Base-by-base conservation (phyloP, 2,797 vertebrate species). In the Sebastes oblongus region DNA sequence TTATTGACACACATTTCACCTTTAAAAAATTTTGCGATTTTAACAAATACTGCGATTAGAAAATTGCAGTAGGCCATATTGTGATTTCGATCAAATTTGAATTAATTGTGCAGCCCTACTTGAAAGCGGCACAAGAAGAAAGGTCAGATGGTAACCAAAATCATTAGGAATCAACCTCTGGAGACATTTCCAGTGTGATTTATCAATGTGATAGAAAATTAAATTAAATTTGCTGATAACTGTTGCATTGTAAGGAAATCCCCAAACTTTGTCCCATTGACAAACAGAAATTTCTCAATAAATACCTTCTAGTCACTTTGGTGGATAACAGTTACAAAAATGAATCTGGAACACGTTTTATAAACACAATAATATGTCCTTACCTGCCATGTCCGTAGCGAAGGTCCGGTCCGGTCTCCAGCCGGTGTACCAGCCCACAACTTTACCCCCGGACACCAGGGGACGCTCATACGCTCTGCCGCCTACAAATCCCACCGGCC, bases 341-440 rank as follows among this genome's bases (percentile, higher is more conserved):
- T 0, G 8, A 52, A 52, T 22, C 18, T 6, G n/a, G 27, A 52
- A 52, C 18, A 2, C 0, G n/a, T 52, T 34, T 54, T 4, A 22
- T n/a, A 4, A 42, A 54, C 30, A 68, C 10, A 11, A 2, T 39
- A 39, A 39, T 39, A 39, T 39, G 13, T 30, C 8, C 78, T 95
- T 91, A 98, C 98, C 98, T 94, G 98, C 98, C 98, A 99, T 99
- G 93, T 99, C 98, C 0, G 97, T 98, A 55, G 98, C 98, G 13
- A 99, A 99, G 11, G 98, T 97, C 82, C 98, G 94, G 95, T 99
- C 98, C 3, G 98, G 97, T 90, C 97, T 97, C 98, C 98, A 99
- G 88, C 98, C 98, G 0, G 98, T 99, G 93, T 99, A 99, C 98
- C 98, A 99, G 78, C 98, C 97, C 1, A 99, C 97, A 0, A 98